phyloP scores from a whole-genome alignment of 2,797 vertebrate species.

The Poecilia velifera region DNA sequence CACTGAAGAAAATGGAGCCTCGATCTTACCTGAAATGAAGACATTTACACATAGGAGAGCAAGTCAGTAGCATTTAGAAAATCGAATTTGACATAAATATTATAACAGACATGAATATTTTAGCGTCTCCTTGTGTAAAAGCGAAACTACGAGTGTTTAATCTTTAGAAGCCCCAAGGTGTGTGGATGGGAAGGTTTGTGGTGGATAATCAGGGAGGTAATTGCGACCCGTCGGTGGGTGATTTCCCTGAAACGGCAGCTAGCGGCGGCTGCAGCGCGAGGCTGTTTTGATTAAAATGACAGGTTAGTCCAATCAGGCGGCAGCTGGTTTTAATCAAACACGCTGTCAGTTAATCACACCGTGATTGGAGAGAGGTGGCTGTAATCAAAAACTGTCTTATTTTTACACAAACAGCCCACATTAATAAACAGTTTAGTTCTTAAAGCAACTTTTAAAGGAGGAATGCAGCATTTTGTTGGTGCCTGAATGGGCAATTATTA shows the following conservation, averaged over 20 bases:
- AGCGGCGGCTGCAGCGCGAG: slow-evolving; percentile 14
- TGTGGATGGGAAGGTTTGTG: slow-evolving; percentile 46
- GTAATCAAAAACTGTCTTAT: slow-evolving; percentile 53
- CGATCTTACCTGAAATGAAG: slow-evolving; percentile 29
- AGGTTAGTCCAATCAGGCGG: slow-evolving; percentile 66
- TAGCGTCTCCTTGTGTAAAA: slow-evolving; percentile 32
- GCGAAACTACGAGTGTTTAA: slow-evolving; percentile 38
- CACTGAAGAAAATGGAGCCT: slow-evolving; percentile 34
- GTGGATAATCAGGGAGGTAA: slow-evolving; percentile 61
- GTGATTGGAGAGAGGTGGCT: slow-evolving; percentile 35
- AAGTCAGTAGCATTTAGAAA: slow-evolving; percentile 36
- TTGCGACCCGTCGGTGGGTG: slow-evolving; percentile 54
- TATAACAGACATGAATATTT: slow-evolving; percentile 50
- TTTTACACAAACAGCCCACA: slow-evolving; percentile 35
- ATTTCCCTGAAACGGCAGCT: slow-evolving; percentile 66
- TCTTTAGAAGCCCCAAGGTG: slow-evolving; percentile 41
- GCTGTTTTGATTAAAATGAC: slow-evolving; percentile 62
- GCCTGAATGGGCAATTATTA: background rate
- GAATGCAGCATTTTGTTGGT: background rate
- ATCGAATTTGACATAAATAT: slow-evolving; percentile 31
- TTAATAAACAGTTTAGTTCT: slow-evolving; percentile 16
- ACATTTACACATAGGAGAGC: slow-evolving; percentile 8
- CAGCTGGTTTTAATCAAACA: slow-evolving; percentile 67
- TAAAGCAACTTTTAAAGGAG: slow-evolving; percentile 7
- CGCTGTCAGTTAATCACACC: slow-evolving; percentile 60